Percentiles rank a stretch among this genome's conserved stretches.
phyloP scores from a whole-genome alignment of 2,797 vertebrate genomes.

The Coreius guichenoti region DNA sequence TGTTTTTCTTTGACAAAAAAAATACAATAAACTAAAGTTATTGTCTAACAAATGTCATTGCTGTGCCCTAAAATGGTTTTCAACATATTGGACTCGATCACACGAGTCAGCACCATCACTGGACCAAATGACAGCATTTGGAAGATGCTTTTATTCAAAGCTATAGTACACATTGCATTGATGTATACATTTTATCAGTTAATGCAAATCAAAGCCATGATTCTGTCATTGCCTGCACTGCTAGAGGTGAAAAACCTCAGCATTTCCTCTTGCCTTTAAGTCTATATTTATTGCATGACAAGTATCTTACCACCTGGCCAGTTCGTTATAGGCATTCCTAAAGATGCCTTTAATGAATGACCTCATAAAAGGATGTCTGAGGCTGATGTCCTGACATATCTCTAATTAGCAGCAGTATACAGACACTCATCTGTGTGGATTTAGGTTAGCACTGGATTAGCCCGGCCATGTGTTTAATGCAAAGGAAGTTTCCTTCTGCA shows the following conservation, averaged over 20 bases:
- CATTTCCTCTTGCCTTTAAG: neutral
- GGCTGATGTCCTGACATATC: conserved; percentile 41
- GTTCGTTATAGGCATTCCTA: neutral
- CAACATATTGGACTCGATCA: neutral
- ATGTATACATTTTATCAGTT: neutral
- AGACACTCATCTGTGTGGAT: conserved; percentile 63
- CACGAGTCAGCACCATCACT: neutral
- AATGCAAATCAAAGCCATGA: neutral
- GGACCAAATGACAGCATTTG: neutral
- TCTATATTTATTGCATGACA: conserved; percentile 13
- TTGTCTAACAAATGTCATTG: conserved; percentile 36
- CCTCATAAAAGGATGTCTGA: conserved; percentile 11
- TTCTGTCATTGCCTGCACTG: neutral
- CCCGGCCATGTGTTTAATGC: conserved; percentile 64
- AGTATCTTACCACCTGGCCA: conserved; percentile 5
- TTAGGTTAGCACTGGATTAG: conserved; percentile 77
- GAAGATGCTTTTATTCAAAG: neutral
- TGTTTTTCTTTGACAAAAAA: conserved; percentile 39
- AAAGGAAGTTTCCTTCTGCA: conserved; percentile 28
- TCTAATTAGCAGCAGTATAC: conserved; percentile 25
- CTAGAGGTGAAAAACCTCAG: neutral
- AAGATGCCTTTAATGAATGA: conserved; percentile 15
- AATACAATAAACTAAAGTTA: conserved; percentile 34
- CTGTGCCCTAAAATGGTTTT: neutral
- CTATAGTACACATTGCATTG: neutral